Evolutionary conservation across 37 sponge, comb jelly and placozoan genomes (phyloP), one percentile per base, ranked within the genome.

Genomic region (Axinella damicornis): DNA sequence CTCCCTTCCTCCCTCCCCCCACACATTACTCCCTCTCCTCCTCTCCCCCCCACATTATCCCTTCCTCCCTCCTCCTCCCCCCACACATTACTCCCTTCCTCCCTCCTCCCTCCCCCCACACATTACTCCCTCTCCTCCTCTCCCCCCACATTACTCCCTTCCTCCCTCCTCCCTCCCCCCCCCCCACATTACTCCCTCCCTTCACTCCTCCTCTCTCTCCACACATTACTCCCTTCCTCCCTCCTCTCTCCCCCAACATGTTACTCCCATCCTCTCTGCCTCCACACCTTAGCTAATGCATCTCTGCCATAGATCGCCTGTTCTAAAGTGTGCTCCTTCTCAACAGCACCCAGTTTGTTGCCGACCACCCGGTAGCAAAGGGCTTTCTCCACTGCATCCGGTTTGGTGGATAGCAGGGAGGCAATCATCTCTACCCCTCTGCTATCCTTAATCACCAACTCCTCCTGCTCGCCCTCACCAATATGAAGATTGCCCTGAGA

Each of bases 221-320:
- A 46, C 46, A 46, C 46, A 4, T 9, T 46, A 12, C 46, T 9
- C 46, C 46, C 46, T 12, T 46, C 9, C 46, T 46, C 46, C 9
- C 9, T 9, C 9, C 46, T 9, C 4, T 9, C 46, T 46, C 46
- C 46, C 13, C 64, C 24, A 5, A 28, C 64, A n/a, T 19, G 17
- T 78, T 17, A 5, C 5, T 9, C n/a, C 25, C 65, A 63, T 38
- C 24, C 65, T n/a, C n/a, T n/a, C n/a, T n/a, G n/a, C n/a, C n/a
- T n/a, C n/a, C 64, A 22, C 40, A 93, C 93, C 94, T 93, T 94
- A 37, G 94, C 90, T 28, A 94, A 73, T n/a, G 94, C 94, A 71
- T 94, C 87, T 18, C 91, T 71, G 13, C 91, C 78, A 69, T 89
- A 94, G 25, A 34, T 19, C 2, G 92, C 87, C 28, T 87, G 77